Base-by-base conservation (phyloP, 2,888 invertebrate genomes). In the Prosapia bicincta region DNA sequence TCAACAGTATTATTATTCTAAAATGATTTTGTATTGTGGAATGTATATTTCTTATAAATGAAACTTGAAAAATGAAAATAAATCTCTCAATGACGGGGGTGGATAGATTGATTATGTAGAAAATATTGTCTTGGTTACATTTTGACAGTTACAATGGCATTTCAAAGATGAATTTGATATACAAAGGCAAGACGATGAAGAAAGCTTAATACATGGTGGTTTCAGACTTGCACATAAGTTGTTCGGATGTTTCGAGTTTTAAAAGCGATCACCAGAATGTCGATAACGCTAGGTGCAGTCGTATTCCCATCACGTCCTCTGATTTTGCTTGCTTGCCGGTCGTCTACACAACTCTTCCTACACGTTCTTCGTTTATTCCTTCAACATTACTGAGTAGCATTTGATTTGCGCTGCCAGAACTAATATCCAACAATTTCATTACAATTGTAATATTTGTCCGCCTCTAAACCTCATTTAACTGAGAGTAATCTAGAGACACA, bases 181-280 rank as follows among this genome's bases (percentile, higher is more conserved):
- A 20, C 20, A 54, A 54, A 54, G 54, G 9, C 54, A 20, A 54
- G 3, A 20, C 10, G 20, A 54, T 20, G 54, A 20, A 20, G 54
- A 54, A 20, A 20, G 20, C 20, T 54, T n/a, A 54, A 20, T 54
- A 54, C 54, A 20, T 9, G n/a, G n/a, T 9, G 54, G 54, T 54
- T 54, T 20, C 54, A 54, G 20, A 20, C 54, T 54, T 54, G 20
- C 20, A 54, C 54, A 54, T 54, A 54, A 54, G 54, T 54, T 54
- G 54, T 54, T 54, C 54, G 54, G 54, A 54, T 54, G 20, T 54
- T 54, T n/a, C 54, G 20, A 54, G 54, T 54, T 54, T 54, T 54
- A 54, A 54, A 54, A 54, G 54, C 54, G 54, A 54, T 54, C 54
- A 54, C 54, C 54, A 54, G 54, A 54, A 54, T 54, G 54, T 54